phyloP scores from a whole-genome alignment of 2,797 vertebrate genomes.

The Heteromormyrus szaboi region DNA sequence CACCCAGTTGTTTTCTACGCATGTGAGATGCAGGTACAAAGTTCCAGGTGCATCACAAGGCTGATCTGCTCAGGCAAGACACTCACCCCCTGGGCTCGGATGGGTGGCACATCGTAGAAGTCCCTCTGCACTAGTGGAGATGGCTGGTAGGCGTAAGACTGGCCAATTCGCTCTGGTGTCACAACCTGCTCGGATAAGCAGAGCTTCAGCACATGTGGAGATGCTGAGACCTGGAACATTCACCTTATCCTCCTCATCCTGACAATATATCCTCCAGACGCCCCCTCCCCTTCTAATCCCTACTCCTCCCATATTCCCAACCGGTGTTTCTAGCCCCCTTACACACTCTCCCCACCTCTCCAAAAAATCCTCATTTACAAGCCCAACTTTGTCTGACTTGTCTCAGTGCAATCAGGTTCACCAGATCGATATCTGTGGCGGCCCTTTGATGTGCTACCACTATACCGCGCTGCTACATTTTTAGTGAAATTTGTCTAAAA shows the following conservation, averaged over 20 bases:
- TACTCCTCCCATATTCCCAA: background rate
- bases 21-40: background rate
- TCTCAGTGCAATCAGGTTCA: background rate
- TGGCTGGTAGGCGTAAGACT: constrained; percentile 76
- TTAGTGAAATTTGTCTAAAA: background rate
- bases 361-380: background rate
- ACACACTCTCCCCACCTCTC: background rate
- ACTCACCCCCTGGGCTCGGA: constrained; percentile 81
- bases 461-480: background rate
- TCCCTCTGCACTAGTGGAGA: constrained; percentile 77
- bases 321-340: background rate
- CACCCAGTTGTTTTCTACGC: background rate
- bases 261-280: background rate
- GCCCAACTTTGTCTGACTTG: background rate
- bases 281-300: background rate
- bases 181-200: constrained; percentile 68
- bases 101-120: constrained; percentile 82
- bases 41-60: background rate
- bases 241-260: background rate
- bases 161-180: constrained; percentile 80
- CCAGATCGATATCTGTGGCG: background rate
- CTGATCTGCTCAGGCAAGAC: background rate
- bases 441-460: background rate
- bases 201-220: background rate
- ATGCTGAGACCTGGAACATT: background rate